Base-by-base conservation (phyloP, 2,797 vertebrate species). In the Spinus pinus region DNA sequence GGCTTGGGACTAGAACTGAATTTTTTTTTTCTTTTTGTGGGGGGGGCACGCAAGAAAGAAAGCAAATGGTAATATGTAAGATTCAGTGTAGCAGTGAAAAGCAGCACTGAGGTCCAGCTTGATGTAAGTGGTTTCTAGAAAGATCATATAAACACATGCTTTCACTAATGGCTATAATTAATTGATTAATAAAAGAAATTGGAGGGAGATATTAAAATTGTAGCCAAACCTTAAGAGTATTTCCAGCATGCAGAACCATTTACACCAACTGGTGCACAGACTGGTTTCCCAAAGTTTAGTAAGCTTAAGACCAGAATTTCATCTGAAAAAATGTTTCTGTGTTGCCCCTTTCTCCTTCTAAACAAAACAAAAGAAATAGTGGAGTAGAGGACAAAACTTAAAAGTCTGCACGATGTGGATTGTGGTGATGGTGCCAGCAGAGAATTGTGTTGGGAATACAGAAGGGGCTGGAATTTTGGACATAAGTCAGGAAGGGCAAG, bases 1-100 rank as follows among this genome's bases (percentile, higher is more conserved):
- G 86, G 33, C 89, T 85, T 92, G 83, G 81, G 85, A 93, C 71
- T 81, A 94, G 95, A 73, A 65, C 61, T 78, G 83, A 69, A 2
- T 93, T 28, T 80, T 88, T 93, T 71, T 42, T 39, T 39, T 39
- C 10, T 39, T 39, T 14, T 39, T 39, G 13, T 14, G 13, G 13
- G 0, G 3, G 0, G 2, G 0, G 4, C 4, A 9, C 21, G 41
- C 10, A 31, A 35, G 14, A 14, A 47, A 47, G 41, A 39, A 27
- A 35, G 14, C 58, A 88, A 27, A 61, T 82, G 50, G 50, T 18
- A 86, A 25, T 58, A 51, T 13, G 3, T 57, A 51, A 66, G 72
- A 54, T 47, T 64, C 25, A 49, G 22, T 13, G 14, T 80, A 64
- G 42, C 13, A 21, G 25, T 73, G 82, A 70, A 88, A 77, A 85